Percentiles rank a stretch among this genome's conserved stretches.
Evolutionary conservation across 2,113 vertebrate species (phyloP).

Genomic region (Petrocephalus zakoni): DNA sequence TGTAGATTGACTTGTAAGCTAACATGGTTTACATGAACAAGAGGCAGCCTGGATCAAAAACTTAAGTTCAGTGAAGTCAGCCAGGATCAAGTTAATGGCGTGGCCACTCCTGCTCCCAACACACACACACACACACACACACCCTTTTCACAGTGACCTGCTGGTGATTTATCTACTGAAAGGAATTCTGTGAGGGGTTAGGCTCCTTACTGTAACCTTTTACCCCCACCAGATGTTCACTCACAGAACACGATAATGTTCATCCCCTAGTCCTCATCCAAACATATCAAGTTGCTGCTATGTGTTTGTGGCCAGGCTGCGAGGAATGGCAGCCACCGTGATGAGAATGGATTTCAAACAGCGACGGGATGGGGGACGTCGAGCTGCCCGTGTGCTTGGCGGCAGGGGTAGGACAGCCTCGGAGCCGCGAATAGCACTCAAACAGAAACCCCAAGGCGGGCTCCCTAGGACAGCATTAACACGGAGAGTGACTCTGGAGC

Average conservation of each 20-base stretch:
- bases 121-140: not conserved
- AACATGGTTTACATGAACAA: not conserved
- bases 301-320: slow-evolving; percentile 53
- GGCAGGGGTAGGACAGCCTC: not conserved
- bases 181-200: slow-evolving; percentile 67
- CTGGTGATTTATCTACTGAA: slow-evolving; percentile 72
- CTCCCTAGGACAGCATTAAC: not conserved
- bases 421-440: not conserved
- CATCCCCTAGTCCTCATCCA: slow-evolving; percentile 62
- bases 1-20: slow-evolving; percentile 3
- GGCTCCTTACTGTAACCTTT: slow-evolving; percentile 70
- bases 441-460: not conserved
- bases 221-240: slow-evolving; percentile 71
- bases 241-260: slow-evolving; percentile 66
- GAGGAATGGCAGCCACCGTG: slow-evolving; percentile 54
- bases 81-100: not conserved
- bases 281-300: slow-evolving; percentile 66
- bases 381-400: not conserved
- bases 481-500: not conserved
- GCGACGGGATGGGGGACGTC: slow-evolving; percentile 20
- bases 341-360: slow-evolving; percentile 40
- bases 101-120: not conserved
- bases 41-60: not conserved
- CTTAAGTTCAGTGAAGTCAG: not conserved
- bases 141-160: slow-evolving; percentile 51